These are phyloP conservation scores for Pocillopora verrucosa DNA, from an alignment of 64 coral and sea anemone genomes.

Conservation along the genomic window DNA sequence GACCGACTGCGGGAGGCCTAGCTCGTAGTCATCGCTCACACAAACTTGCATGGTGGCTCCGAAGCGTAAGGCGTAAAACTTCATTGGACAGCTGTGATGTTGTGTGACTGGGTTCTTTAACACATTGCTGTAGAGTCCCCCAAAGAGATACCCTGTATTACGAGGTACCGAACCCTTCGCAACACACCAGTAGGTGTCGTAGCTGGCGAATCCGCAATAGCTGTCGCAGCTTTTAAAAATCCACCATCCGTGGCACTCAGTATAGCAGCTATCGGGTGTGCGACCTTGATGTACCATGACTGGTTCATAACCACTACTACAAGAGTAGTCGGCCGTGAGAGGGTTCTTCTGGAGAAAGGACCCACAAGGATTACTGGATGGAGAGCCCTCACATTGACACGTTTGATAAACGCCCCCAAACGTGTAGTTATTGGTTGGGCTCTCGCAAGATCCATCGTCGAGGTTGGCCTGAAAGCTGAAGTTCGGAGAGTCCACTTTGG, in stretches of 20 bases:
- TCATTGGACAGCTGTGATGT: slow-evolving; percentile 58
- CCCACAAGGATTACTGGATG: slow-evolving; percentile 59
- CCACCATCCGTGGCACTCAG: slow-evolving; percentile 33
- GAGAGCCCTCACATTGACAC: slow-evolving; percentile 54
- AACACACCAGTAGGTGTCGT: slow-evolving; percentile 83
- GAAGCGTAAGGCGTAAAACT: slow-evolving; percentile 80
- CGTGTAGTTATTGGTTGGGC: slow-evolving; percentile 75
- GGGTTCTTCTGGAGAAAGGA: slow-evolving; percentile 82
- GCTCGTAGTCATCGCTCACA: slow-evolving; percentile 92
- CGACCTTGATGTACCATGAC: slow-evolving; percentile 77
- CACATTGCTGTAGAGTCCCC: slow-evolving; percentile 75
- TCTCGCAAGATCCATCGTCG: slow-evolving; percentile 83
- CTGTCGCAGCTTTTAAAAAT: slow-evolving; percentile 79
- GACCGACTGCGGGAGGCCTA: slow-evolving; percentile 53
- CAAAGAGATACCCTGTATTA: slow-evolving; percentile 80
- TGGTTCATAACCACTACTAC: slow-evolving; percentile 72
- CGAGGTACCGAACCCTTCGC: slow-evolving; percentile 48
- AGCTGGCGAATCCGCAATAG: slow-evolving; percentile 61
- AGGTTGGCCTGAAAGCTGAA: slow-evolving; percentile 94
- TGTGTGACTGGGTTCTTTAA: slow-evolving; percentile 62
- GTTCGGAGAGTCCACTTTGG: slow-evolving; percentile 73
- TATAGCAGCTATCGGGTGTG: slow-evolving; percentile 64
- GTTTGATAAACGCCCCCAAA: slow-evolving; percentile 92
- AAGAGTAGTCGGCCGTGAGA: slow-evolving; percentile 57
- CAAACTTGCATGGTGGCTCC: slow-evolving; percentile 88